These are phyloP conservation scores for Hycleus cichorii DNA, from an alignment of 1,140 invertebrate genomes.

Conservation along the genomic window DNA sequence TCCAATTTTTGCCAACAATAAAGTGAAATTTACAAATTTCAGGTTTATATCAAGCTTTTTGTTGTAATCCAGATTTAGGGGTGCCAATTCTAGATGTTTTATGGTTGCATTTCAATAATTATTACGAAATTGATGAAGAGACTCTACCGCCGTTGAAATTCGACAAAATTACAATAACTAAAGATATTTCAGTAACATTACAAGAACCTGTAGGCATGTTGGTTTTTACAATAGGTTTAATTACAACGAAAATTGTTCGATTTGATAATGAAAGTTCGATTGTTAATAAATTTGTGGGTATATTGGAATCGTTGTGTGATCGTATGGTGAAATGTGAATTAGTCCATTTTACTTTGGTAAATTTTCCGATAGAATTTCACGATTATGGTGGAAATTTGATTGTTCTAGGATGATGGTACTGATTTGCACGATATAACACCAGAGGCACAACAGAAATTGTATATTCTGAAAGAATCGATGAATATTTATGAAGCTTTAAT, in stretches of 20 bases:
- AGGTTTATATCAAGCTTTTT: constrained; percentile 43
- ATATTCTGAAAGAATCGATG: constrained; percentile 42
- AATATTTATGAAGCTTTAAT: constrained; percentile 47
- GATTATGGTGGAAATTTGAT: background rate
- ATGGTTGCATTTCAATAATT: constrained; percentile 44
- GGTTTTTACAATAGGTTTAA: constrained; percentile 31
- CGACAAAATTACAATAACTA: constrained; percentile 40
- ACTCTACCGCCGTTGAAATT: constrained; percentile 42
- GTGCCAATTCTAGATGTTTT: constrained; percentile 44
- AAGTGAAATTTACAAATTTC: constrained; percentile 14
- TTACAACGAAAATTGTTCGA: constrained; percentile 27
- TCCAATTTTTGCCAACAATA: background rate
- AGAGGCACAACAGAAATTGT: constrained; percentile 43
- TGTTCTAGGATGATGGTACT: constrained; percentile 42
- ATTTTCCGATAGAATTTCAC: too few relatives aligned
- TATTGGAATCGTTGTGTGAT: constrained; percentile 29
- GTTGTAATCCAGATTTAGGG: constrained; percentile 42
- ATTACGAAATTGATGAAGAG: constrained; percentile 42
- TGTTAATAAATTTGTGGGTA: constrained; percentile 22
- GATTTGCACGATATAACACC: constrained; percentile 42
- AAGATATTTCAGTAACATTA: constrained; percentile 39
- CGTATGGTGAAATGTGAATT: constrained; percentile 37
- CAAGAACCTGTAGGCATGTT: constrained; percentile 40
- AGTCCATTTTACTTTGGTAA: constrained; percentile 43
- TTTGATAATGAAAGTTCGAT: constrained; percentile 24